These are phyloP conservation scores for Ibycter americanus DNA, from an alignment of 2,797 vertebrate species.

Conservation along the genomic window DNA sequence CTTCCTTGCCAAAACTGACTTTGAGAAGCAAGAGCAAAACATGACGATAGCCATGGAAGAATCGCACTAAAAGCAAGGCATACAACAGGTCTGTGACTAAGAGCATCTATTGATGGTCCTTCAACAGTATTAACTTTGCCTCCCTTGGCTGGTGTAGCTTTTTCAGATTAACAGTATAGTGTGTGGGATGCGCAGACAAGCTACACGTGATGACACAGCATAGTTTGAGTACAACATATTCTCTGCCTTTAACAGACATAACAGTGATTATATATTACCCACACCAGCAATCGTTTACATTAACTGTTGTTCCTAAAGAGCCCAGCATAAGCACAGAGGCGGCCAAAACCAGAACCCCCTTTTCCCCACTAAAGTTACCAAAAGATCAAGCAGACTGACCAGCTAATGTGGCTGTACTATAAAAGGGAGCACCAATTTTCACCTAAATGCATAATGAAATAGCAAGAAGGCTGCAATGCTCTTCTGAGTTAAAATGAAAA, in stretches of 20 bases:
- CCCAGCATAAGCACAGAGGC: not conserved
- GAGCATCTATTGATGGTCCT: not conserved
- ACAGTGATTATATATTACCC: not conserved
- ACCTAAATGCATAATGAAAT: not conserved
- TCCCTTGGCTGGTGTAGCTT: not conserved
- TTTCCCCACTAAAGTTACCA: not conserved
- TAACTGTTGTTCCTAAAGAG: not conserved
- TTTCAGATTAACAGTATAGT: not conserved
- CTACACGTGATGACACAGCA: accelerated
- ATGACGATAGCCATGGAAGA: not conserved
- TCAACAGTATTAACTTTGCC: not conserved
- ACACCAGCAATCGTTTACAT: not conserved
- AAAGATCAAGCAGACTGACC: not conserved
- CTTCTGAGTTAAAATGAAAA: not conserved
- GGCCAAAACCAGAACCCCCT: not conserved
- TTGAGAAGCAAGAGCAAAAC: not conserved
- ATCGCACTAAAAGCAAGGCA: not conserved
- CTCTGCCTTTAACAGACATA: not conserved
- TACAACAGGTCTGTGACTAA: not conserved
- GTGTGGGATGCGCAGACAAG: not conserved
- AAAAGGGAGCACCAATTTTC: not conserved
- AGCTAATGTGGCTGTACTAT: not conserved
- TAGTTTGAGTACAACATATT: not conserved
- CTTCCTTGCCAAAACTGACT: not conserved
- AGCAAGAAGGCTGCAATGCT: not conserved